Conservation (phyloP, 1,140 invertebrate species). For the Centruroides sculpturatus region DNA sequence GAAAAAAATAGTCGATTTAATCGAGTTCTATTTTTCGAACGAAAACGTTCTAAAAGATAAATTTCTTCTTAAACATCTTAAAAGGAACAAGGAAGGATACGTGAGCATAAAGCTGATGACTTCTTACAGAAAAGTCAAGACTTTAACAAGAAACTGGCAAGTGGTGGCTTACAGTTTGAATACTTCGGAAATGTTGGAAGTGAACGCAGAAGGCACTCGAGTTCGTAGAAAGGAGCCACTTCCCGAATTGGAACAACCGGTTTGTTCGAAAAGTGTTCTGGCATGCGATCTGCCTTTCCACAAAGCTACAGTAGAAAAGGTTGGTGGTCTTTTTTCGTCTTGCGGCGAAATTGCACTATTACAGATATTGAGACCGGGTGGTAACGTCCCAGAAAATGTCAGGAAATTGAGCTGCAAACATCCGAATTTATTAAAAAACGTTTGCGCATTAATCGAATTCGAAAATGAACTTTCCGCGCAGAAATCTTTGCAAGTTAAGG, state of each 20-base stretch:
- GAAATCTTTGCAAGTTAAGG: constrained; percentile 41
- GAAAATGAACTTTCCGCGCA: constrained; percentile 68
- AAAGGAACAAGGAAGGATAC: constrained; percentile 85
- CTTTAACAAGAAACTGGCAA: constrained; percentile 77
- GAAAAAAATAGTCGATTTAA: constrained; percentile 42
- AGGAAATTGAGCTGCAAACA: constrained; percentile 12
- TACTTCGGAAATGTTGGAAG: constrained; percentile 62
- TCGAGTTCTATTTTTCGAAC: constrained; percentile 89
- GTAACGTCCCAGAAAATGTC: constrained; percentile 34
- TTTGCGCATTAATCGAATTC: constrained; percentile 35
- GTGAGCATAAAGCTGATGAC: constrained; percentile 67
- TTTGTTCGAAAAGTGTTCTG: constrained; percentile 51
- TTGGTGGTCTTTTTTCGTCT: constrained; percentile 12
- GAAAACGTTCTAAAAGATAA: constrained; percentile 84
- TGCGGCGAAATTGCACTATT: constrained; percentile 16
- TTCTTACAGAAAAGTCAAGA: constrained; percentile 50
- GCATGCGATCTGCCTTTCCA: constrained; percentile 9
- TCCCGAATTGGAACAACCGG: constrained; percentile 77
- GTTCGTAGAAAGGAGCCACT: constrained; percentile 65
- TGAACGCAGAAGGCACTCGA: constrained; percentile 85
- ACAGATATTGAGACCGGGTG: constrained; percentile 14
- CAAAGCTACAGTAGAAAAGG: constrained; percentile 9
- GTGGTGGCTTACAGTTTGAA: constrained; percentile 66
- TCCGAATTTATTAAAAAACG: constrained; percentile 38
- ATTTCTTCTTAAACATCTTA: constrained; percentile 84